These are phyloP conservation scores for Phymorhynchus buccinoides DNA, from an alignment of 1,140 invertebrate species.

Conservation along the genomic window DNA sequence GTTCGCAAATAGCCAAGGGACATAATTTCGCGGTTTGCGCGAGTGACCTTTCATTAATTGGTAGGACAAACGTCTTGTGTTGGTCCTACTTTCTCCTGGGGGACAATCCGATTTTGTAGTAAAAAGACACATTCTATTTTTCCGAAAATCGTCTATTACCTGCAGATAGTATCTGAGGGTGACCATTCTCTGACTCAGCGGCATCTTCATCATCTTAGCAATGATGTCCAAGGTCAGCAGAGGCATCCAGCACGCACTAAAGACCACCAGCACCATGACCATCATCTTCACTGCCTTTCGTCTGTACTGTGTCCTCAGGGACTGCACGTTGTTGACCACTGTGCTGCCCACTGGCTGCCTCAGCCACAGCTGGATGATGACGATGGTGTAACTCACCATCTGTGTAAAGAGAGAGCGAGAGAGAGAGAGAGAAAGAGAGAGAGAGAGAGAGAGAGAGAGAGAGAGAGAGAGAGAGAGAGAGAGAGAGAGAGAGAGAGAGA, in stretches of 20 bases:
- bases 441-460: not conserved
- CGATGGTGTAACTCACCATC: slow-evolving; percentile 52
- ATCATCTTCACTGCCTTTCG: slow-evolving; percentile 65
- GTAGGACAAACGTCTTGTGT: too few species aligned
- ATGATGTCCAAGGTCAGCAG: slow-evolving; percentile 56
- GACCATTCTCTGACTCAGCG: slow-evolving; percentile 35
- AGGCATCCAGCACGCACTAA: slow-evolving; percentile 61
- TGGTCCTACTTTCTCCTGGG: too few species aligned
- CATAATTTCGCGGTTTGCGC: too few species aligned
- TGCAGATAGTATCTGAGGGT: slow-evolving; percentile 36
- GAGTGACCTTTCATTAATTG: too few species aligned
- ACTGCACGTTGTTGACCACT: slow-evolving; percentile 41
- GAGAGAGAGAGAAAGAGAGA: not conserved
- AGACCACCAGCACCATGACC: slow-evolving; percentile 61
- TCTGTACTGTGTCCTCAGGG: slow-evolving; percentile 51
- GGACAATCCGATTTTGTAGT: too few species aligned
- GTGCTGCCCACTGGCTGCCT: slow-evolving; percentile 43
- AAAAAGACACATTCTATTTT: too few species aligned
- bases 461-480: too few species aligned
- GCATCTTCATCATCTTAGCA: slow-evolving; percentile 44
- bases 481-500: not conserved
- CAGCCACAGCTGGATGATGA: slow-evolving; percentile 57
- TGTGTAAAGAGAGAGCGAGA: slow-evolving; percentile 22
- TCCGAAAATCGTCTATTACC: too few species aligned
- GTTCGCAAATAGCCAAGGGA: too few species aligned